Evolutionary conservation across 1,140 invertebrate species (phyloP).

Genomic region (Neodiprion fabricii): DNA sequence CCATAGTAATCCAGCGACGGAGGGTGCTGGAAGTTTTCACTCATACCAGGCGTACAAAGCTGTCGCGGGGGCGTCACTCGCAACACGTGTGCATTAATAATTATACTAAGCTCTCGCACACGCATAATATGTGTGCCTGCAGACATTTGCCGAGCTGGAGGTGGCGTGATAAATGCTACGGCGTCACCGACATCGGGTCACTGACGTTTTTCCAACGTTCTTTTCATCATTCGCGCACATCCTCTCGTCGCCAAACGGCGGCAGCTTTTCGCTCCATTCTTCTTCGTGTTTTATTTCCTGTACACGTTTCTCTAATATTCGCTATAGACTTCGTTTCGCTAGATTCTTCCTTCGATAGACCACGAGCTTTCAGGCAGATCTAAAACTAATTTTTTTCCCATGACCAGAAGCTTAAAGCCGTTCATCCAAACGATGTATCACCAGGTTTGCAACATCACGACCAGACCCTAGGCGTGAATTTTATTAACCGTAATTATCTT

Average conservation of each 20-base stretch:
- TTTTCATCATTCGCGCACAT: constrained; percentile 10
- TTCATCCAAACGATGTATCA: background rate
- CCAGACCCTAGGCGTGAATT: background rate
- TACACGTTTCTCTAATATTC: no score
- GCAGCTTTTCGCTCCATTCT: background rate
- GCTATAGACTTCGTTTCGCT: background rate
- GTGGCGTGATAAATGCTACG: constrained; percentile 11
- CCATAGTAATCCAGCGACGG: background rate
- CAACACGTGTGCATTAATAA: constrained; percentile 10
- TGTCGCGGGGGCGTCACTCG: background rate
- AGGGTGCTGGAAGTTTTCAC: background rate
- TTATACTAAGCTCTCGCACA: background rate
- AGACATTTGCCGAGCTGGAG: background rate
- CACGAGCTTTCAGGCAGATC: background rate
- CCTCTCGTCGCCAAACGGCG: background rate
- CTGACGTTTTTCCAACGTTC: constrained; percentile 13
- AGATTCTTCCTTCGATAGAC: background rate
- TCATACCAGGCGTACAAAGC: background rate
- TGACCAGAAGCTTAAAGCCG: background rate
- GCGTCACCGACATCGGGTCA: constrained; percentile 10
- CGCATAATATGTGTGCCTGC: background rate
- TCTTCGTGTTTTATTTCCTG: background rate
- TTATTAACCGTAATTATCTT: background rate
- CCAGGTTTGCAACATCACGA: background rate
- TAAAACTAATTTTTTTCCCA: background rate